These are phyloP conservation scores for Platerodrilus igneus DNA, from an alignment of 2,888 invertebrate genomes.

Conservation along the genomic window DNA sequence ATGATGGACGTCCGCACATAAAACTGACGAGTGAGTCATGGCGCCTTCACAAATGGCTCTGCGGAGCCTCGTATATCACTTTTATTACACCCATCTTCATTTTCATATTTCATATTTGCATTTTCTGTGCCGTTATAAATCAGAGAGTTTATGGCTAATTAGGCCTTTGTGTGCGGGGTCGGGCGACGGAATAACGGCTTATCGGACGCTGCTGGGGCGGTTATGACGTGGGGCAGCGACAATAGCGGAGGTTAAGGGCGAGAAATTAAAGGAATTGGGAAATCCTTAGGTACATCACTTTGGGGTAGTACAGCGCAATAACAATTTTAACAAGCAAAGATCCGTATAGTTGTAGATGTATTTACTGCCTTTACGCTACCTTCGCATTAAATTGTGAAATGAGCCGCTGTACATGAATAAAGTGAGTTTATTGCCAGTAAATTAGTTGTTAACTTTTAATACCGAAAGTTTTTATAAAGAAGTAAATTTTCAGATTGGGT, in stretches of 20 bases:
- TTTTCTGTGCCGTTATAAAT: constrained; percentile 59
- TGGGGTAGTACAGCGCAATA: too few relatives aligned
- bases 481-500: too few relatives aligned
- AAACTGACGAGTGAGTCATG: constrained; percentile 69
- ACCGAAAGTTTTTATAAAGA: too few relatives aligned
- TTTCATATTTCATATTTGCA: constrained; percentile 59
- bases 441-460: too few relatives aligned
- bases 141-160: constrained; percentile 63
- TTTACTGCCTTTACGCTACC: too few relatives aligned
- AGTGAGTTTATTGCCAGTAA: too few relatives aligned
- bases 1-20: constrained; percentile 71
- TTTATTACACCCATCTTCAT: constrained; percentile 67
- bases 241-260: constrained; percentile 25
- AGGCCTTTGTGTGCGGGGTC: constrained; percentile 49
- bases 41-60: constrained; percentile 69
- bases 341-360: too few relatives aligned
- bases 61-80: constrained; percentile 74
- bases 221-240: constrained; percentile 28
- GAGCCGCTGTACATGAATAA: constrained; percentile 1
- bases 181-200: constrained; percentile 49
- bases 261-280: constrained; percentile 24
- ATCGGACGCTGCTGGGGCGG: constrained; percentile 44
- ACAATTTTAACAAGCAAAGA: too few relatives aligned
- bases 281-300: too few relatives aligned
- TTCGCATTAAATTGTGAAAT: neutral